A percentile compares a stretch with the other conserved stretches of the same genome.
Conservation (phyloP, 2,113 vertebrate genomes). For the Vidua chalybeata region DNA sequence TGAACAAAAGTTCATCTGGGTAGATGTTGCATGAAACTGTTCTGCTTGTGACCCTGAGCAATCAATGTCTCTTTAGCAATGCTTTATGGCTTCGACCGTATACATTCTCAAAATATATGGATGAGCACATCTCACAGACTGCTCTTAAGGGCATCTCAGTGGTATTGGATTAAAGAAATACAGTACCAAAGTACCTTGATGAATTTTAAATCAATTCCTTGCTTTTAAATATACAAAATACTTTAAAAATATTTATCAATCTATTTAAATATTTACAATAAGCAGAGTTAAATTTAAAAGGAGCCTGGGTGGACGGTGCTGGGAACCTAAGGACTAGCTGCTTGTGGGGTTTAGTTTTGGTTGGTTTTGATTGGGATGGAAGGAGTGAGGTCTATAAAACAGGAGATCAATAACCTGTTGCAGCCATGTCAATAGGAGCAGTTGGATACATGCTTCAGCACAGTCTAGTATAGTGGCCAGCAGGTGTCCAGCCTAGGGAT, state of each 20-base stretch:
- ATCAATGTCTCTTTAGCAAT: background rate
- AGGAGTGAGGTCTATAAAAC: background rate
- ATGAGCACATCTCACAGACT: background rate
- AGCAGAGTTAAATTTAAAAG: background rate
- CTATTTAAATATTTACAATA: background rate
- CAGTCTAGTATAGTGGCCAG: accelerated
- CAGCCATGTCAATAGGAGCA: accelerated
- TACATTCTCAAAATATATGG: accelerated
- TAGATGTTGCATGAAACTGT: background rate
- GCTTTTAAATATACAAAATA: background rate
- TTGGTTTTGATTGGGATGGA: background rate
- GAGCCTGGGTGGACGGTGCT: background rate
- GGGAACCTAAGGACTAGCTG: background rate
- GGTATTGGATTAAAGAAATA: background rate
- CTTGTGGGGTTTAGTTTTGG: background rate
- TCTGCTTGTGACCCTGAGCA: background rate
- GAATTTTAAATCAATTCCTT: background rate
- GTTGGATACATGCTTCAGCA: background rate
- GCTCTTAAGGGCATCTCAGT: background rate
- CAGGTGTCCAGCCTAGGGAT: background rate
- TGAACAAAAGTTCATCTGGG: background rate
- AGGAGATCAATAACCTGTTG: background rate
- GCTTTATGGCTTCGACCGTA: background rate
- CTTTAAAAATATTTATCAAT: background rate
- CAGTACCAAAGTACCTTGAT: background rate